Evolutionary conservation across 1,140 invertebrate genomes (phyloP).

Genomic region (Trichonephila inaurata): DNA sequence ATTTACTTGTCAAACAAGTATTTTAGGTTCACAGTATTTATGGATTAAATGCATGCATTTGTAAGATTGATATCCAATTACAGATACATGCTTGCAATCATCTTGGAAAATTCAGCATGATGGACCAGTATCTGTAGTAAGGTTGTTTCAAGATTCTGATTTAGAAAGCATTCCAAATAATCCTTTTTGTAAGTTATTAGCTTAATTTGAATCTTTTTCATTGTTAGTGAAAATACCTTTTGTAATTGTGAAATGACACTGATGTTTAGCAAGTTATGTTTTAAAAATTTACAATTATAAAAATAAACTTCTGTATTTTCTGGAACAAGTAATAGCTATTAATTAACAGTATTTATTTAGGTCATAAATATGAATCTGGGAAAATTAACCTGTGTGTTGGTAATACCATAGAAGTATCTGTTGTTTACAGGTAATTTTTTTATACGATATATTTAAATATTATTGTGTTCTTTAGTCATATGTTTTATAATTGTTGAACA

Average conservation of each 20-base stretch:
- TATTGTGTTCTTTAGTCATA: neutral
- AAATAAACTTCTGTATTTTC: no score
- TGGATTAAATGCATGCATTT: no score
- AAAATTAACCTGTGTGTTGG: slow-evolving; percentile 84
- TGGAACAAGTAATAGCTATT: no score
- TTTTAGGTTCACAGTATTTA: no score
- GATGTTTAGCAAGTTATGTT: no score
- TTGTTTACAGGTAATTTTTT: slow-evolving; percentile 84
- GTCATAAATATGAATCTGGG: neutral
- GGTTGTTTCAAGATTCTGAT: slow-evolving; percentile 81
- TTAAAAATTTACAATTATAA: no score
- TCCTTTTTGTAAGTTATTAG: neutral
- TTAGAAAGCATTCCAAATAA: slow-evolving; percentile 43
- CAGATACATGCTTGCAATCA: slow-evolving; percentile 82
- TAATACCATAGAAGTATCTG: slow-evolving; percentile 83
- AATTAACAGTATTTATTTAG: neutral
- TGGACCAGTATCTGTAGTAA: slow-evolving; percentile 84
- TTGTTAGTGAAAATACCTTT: no score
- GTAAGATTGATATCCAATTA: neutral
- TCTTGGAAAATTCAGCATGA: slow-evolving; percentile 83
- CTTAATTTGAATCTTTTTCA: neutral
- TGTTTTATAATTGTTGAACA: neutral
- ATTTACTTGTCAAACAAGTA: neutral
- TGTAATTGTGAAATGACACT: no score
- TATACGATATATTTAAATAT: neutral